Conservation (phyloP, 2,113 vertebrate genomes). For the Thunnus maccoyii region DNA sequence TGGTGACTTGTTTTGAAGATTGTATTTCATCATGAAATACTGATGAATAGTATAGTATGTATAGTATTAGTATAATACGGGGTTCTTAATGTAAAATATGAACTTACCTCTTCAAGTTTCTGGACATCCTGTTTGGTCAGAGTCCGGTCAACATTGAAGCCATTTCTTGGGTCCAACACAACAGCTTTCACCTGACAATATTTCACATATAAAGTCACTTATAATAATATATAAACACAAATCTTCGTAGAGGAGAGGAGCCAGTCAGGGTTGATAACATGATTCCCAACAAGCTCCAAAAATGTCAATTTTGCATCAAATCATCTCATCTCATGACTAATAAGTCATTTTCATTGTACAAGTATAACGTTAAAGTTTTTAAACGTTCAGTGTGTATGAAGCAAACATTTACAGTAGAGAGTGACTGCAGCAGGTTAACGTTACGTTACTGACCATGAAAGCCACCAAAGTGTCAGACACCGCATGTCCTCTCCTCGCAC, state of each 20-base stretch:
- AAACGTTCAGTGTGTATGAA: too few species aligned
- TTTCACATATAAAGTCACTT: neutral
- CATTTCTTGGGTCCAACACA: constrained; percentile 89
- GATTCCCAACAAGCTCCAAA: too few species aligned
- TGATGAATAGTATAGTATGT: too few species aligned
- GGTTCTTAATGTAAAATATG: neutral
- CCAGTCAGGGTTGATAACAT: too few species aligned
- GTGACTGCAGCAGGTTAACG: too few species aligned
- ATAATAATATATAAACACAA: neutral
- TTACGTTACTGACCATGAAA: constrained; percentile 88
- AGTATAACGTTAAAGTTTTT: too few species aligned
- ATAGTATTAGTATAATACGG: neutral
- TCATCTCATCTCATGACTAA: too few species aligned
- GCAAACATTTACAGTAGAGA: neutral
- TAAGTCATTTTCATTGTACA: too few species aligned
- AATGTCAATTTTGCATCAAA: too few species aligned
- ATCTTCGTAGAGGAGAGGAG: neutral
- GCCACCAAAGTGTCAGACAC: constrained; percentile 88
- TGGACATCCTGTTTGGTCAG: constrained; percentile 87
- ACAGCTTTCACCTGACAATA: constrained; percentile 90
- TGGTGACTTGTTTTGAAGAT: too few species aligned
- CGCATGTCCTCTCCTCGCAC: constrained; percentile 79
- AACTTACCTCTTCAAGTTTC: constrained; percentile 89
- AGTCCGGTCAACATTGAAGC: constrained; percentile 85
- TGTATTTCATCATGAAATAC: too few species aligned